Conservation (phyloP, 2,888 invertebrate genomes). For the Anthoptus insignis region DNA sequence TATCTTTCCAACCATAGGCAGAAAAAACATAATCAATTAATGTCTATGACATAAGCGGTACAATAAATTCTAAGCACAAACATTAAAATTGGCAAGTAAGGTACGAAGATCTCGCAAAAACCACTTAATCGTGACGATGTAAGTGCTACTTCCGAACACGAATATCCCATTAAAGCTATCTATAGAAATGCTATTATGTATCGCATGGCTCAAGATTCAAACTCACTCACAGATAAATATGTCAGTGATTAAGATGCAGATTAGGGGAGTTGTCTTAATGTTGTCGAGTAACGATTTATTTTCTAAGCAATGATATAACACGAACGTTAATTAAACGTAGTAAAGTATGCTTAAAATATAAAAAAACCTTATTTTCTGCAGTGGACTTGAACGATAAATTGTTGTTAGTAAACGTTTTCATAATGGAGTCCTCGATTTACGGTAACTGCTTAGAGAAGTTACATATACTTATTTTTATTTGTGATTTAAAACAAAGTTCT, state of each 20-base stretch:
- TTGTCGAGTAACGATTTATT: not conserved
- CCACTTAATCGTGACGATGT: constrained; percentile 66
- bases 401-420: too few species aligned
- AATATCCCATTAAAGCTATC: constrained; percentile 63
- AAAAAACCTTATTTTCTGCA: too few species aligned
- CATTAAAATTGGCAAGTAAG: constrained; percentile 59
- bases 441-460: too few species aligned
- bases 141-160: constrained; percentile 71
- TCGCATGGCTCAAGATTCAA: constrained; percentile 40
- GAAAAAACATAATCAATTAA: not conserved
- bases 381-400: too few species aligned
- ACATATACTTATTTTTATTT: too few species aligned
- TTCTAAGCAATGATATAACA: not conserved
- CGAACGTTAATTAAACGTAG: too few species aligned
- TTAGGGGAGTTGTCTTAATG: constrained; percentile 25
- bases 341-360: too few species aligned
- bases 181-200: constrained; percentile 50
- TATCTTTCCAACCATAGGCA: too few species aligned
- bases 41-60: too few species aligned
- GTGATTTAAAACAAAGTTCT: too few species aligned
- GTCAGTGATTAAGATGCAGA: constrained; percentile 31
- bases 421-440: too few species aligned
- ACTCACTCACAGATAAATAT: constrained; percentile 37
- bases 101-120: constrained; percentile 62
- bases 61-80: too few species aligned